A percentile compares a stretch with the other conserved stretches of the same genome.
These are phyloP conservation scores for Diplazon laetatorius DNA, from an alignment of 2,888 invertebrate genomes.

Conservation along the genomic window DNA sequence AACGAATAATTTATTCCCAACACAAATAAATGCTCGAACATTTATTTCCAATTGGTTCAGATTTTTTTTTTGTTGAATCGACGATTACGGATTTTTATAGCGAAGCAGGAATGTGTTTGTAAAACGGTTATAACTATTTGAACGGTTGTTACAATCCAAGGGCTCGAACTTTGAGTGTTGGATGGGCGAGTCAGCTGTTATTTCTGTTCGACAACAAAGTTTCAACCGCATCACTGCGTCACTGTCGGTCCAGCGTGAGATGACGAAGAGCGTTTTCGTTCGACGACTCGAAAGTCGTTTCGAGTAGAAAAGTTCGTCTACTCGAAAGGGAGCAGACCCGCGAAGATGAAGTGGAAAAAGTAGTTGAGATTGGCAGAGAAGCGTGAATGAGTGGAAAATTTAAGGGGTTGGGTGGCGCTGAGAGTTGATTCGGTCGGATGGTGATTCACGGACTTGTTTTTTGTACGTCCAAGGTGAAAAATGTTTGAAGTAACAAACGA, in stretches of 20 bases:
- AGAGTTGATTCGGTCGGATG: constrained; percentile 24
- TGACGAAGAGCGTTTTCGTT: background rate
- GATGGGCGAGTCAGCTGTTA: background rate
- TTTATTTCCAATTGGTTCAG: no score
- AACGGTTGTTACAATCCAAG: background rate
- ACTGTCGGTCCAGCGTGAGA: background rate
- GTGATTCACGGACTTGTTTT: constrained; percentile 8
- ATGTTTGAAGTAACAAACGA: background rate
- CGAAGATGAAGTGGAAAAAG: constrained; percentile 10
- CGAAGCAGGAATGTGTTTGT: background rate
- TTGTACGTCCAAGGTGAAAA: constrained; percentile 14
- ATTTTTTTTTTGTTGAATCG: background rate
- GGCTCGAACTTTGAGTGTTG: background rate
- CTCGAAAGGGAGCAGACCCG: background rate
- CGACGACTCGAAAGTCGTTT: no score
- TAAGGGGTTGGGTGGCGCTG: background rate
- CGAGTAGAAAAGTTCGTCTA: background rate
- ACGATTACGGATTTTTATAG: background rate
- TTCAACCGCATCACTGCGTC: background rate
- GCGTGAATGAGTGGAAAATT: background rate
- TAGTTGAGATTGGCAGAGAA: background rate
- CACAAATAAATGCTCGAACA: no score
- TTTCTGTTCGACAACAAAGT: background rate
- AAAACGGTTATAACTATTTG: no score
- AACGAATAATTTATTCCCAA: no score